phyloP scores from a whole-genome alignment of 2,888 invertebrate species.

The Chrysotoxum bicinctum region DNA sequence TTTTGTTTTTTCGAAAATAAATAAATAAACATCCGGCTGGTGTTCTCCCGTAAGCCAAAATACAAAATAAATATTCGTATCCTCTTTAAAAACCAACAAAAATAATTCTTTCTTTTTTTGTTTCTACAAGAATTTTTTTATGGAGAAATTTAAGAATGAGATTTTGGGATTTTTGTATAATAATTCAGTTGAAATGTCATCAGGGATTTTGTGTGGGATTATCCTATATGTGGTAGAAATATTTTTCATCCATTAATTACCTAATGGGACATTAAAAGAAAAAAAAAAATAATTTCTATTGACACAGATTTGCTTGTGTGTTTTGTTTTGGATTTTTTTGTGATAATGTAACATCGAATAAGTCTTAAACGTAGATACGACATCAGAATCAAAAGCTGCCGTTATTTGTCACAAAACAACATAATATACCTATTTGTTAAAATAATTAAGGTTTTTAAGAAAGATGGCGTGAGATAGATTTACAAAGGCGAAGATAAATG shows the following conservation, averaged over 20 bases:
- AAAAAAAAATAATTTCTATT: conserved; percentile 3
- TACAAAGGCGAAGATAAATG: no score
- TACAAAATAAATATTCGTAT: conserved; percentile 3
- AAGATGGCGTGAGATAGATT: no score
- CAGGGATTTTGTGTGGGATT: conserved; percentile 35
- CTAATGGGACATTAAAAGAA: background rate
- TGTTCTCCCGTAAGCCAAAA: conserved; percentile 4
- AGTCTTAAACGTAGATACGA: background rate
- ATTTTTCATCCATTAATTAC: conserved; percentile 31
- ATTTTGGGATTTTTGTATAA: conserved; percentile 13
- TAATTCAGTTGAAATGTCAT: conserved; percentile 29
- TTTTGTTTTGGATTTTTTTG: background rate
- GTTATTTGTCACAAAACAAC: background rate
- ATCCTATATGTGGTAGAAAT: background rate
- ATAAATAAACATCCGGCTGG: conserved; percentile 41
- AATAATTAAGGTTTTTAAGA: no score
- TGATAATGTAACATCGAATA: background rate
- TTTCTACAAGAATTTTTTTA: background rate
- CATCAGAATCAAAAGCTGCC: background rate
- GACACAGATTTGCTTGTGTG: background rate
- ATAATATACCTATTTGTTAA: background rate
- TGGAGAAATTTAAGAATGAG: conserved; percentile 19
- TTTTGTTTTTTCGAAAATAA: conserved; percentile 7
- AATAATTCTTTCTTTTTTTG: background rate
- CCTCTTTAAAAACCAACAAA: background rate